A percentile compares a stretch with the other conserved stretches of the same genome.
phyloP scores from a whole-genome alignment of 2,797 vertebrate genomes.

The Argya squamiceps region DNA sequence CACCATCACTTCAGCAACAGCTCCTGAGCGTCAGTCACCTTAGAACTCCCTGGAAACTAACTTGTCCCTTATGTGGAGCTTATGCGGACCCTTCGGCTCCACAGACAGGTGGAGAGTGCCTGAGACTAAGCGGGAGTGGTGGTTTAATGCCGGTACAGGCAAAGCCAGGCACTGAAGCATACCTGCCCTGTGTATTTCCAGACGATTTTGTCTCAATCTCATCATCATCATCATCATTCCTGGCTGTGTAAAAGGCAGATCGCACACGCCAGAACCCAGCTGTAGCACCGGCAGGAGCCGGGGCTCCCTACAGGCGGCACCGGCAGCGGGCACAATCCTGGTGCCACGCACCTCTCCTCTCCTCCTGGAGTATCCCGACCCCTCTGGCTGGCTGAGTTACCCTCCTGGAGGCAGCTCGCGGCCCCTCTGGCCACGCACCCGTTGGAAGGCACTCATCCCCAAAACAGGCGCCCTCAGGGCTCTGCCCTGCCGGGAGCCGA shows the following conservation, averaged over 20 bases:
- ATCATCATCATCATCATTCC: too few species aligned
- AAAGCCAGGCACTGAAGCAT: neutral
- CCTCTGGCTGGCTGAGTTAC: neutral
- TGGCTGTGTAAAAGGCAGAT: neutral
- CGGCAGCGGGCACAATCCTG: neutral
- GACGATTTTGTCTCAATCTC: neutral
- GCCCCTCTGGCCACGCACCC: neutral
- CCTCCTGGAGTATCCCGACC: neutral
- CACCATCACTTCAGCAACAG: neutral
- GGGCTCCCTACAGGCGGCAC: neutral
- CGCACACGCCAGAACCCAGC: neutral
- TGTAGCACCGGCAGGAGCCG: neutral
- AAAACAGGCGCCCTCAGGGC: fast-evolving
- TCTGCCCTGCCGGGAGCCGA: neutral
- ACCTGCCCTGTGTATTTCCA: neutral
- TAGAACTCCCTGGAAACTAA: neutral
- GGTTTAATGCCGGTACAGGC: neutral
- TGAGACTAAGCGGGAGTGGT: neutral
- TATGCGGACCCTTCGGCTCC: neutral
- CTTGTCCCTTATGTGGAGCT: neutral
- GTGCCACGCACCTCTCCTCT: neutral
- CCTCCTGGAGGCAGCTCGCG: neutral
- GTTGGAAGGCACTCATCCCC: neutral
- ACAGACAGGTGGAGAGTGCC: neutral
- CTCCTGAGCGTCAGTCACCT: neutral